Evolutionary conservation across 2,888 invertebrate genomes (phyloP).

Genomic region (Scaptomyza reducta): DNA sequence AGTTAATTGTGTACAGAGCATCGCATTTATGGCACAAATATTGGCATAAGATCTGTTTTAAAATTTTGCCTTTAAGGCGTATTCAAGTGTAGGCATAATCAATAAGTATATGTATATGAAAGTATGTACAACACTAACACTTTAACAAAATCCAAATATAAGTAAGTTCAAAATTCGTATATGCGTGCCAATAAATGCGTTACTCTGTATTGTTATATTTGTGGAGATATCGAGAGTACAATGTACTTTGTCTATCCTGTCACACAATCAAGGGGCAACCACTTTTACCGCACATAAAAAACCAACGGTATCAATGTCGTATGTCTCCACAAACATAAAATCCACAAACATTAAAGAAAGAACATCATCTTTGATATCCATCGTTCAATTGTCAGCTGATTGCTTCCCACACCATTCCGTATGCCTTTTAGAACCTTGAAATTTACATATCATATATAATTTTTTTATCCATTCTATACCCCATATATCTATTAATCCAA

Average conservation of each 20-base stretch:
- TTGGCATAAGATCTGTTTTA: slow-evolving; percentile 65
- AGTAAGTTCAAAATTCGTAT: slow-evolving; percentile 31
- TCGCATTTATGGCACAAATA: slow-evolving; percentile 82
- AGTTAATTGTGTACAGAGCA: slow-evolving; percentile 83
- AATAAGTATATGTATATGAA: neutral
- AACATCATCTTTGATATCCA: slow-evolving; percentile 67
- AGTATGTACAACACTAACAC: slow-evolving; percentile 2
- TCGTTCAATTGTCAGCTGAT: slow-evolving; percentile 84
- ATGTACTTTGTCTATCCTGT: slow-evolving; percentile 52
- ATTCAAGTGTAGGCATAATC: slow-evolving; percentile 25
- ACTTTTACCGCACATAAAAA: slow-evolving; percentile 9
- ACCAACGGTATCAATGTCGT: slow-evolving; percentile 34
- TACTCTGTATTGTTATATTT: slow-evolving; percentile 83
- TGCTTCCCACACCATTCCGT: slow-evolving; percentile 85
- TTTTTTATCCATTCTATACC: slow-evolving; percentile 38
- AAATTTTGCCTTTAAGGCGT: slow-evolving; percentile 20
- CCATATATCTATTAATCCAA: slow-evolving; percentile 15
- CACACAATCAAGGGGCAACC: slow-evolving; percentile 69
- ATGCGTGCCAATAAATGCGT: slow-evolving; percentile 65
- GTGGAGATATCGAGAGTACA: slow-evolving; percentile 60
- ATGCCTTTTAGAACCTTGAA: slow-evolving; percentile 83
- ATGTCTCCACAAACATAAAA: slow-evolving; percentile 76
- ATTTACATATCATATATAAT: slow-evolving; percentile 61
- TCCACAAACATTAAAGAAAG: slow-evolving; percentile 52
- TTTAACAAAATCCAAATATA: slow-evolving; percentile 48